Evolutionary conservation across 2,797 vertebrate genomes (phyloP), one percentile per base, ranked within the genome.

Genomic region (Echeneis naucrates): DNA sequence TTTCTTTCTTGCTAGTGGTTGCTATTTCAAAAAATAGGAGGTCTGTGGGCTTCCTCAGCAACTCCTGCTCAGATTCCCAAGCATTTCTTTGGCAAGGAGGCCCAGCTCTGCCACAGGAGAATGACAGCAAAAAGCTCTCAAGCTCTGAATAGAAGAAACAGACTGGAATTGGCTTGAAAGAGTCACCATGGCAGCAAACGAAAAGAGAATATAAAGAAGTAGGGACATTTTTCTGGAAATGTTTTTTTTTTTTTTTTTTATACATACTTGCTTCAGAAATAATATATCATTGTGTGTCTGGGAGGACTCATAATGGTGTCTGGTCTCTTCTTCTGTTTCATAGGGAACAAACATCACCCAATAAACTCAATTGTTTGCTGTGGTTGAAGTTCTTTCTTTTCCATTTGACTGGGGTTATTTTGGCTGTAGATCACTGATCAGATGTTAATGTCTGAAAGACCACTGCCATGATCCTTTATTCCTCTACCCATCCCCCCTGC

Each of bases 51-150:
- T 65, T 65, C 72, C 65, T 83, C 65, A 81, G 70, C 76, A 81
- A 48, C 65, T 63, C 61, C 56, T 57, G 64, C 75, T 66, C 21
- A 38, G 54, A 88, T 88, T 87, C 82, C 76, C 80, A 88, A 73
- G 85, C 64, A 67, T 72, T 80, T 86, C 65, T 81, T 83, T 86
- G 82, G 71, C 78, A 76, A 50, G 48, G 17, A 70, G 37, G 40
- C 57, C 54, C 6, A 12, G 45, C 44, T 70, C 47, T 58, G 40
- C 80, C 68, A 68, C 67, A 82, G 66, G 67, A 63, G 78, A 88
- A 78, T 54, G 72, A 68, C 78, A 44, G 54, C 40, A 62, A 76
- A 80, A 63, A 62, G n/a, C n/a, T n/a, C n/a, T n/a, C n/a, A n/a
- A 24, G 37, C 23, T 24, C 19, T 68, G 64, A 82, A 80, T 58